Evolutionary conservation across 2,888 invertebrate species (phyloP), one percentile per base, ranked within the genome.

Genomic region (Chymomyza procnemis): DNA sequence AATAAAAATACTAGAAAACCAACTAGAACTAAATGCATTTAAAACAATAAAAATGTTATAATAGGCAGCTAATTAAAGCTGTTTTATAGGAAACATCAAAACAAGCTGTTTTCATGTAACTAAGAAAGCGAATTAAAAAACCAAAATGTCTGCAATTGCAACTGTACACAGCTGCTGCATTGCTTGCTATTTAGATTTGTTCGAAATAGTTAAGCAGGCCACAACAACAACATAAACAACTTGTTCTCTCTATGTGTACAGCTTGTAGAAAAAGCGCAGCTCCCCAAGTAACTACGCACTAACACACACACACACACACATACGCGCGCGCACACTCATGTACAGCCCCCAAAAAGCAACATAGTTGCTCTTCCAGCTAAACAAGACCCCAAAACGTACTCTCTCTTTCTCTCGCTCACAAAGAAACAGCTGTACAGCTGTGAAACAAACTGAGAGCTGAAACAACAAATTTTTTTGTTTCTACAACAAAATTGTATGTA

Each of bases 381-480:
- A 50, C 50, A 50, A 63, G 76, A 70, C 9, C 6, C 50, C 50
- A 18, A 50, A n/a, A n/a, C n/a, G n/a, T n/a, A 16, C n/a, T 16
- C 18, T 50, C 16, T 4, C 54, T 22, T 12, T 22, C 8, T 22
- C 54, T 22, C n/a, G 3, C 19, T 22, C 47, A 41, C 12, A 55
- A 19, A 61, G 30, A 61, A 30, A 60, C 60, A 47, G 47, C 50
- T 50, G 74, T 84, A 84, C 81, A 81, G 81, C 81, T 81, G 81
- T 73, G 83, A 83, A 83, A 81, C 81, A 61, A 56, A 69, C 52
- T 83, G 81, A 54, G 71, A 78, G 60, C 9, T 71, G 83, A 81
- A 81, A 78, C 79, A 79, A 75, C 78, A 76, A 83, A 80, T 81
- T 80, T 75, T 26, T 26, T 26, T n/a, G 65, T 80, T 79, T 78